phyloP scores from a whole-genome alignment of 1,140 invertebrate genomes.

The Megalonaias nervosa region DNA sequence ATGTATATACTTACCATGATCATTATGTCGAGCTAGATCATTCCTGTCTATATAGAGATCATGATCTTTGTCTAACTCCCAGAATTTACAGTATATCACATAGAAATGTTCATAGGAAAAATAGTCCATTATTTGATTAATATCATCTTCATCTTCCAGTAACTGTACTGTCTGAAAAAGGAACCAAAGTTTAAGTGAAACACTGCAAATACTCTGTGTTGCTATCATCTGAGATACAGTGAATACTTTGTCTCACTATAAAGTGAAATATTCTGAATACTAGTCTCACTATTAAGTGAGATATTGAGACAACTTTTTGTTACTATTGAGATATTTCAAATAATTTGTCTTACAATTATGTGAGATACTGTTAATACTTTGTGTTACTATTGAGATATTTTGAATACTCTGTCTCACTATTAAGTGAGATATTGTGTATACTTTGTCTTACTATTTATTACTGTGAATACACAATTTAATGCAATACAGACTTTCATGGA shows the following conservation, averaged over 20 bases:
- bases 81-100: constrained; percentile 99
- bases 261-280: background rate
- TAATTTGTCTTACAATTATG: background rate
- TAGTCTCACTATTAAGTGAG: background rate
- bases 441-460: background rate
- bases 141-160: constrained; percentile 91
- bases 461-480: too few species aligned
- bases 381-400: background rate
- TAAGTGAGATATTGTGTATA: background rate
- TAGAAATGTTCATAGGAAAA: constrained; percentile 99
- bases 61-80: constrained; percentile 99
- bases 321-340: background rate
- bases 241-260: background rate
- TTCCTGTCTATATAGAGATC: constrained; percentile 95
- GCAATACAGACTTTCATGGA: too few species aligned
- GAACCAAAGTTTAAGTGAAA: background rate
- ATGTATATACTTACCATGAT: constrained; percentile 82
- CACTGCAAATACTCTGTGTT: too few species aligned
- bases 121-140: constrained; percentile 95
- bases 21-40: constrained; percentile 95
- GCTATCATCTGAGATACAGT: background rate
- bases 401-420: background rate
- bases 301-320: background rate
- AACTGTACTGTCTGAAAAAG: constrained; percentile 67
- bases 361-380: background rate